Percentiles rank a stretch among this genome's conserved stretches.
These are phyloP conservation scores for Halocaridina rubra DNA, from an alignment of 2,888 invertebrate species.

Conservation along the genomic window DNA sequence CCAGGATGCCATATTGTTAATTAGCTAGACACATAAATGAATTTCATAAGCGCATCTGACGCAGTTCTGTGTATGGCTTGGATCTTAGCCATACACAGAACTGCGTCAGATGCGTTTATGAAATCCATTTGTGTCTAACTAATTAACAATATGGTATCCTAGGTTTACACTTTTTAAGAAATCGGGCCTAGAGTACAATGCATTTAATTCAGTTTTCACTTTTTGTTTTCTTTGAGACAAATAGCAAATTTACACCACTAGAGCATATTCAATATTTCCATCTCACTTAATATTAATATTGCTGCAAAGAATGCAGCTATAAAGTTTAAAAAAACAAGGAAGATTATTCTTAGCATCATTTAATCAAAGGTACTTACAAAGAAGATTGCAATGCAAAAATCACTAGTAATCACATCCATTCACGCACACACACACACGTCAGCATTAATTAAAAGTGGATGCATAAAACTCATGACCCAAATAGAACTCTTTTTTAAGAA, in stretches of 20 bases:
- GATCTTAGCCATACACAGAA: no score
- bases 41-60: no score
- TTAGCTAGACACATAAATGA: no score
- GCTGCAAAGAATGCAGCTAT: no score
- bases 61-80: no score
- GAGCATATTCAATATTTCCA: background rate
- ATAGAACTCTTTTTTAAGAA: slow-evolving; percentile 33
- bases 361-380: slow-evolving; percentile 45
- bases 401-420: slow-evolving; percentile 18
- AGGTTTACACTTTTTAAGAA: no score
- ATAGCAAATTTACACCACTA: background rate
- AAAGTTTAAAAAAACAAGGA: background rate
- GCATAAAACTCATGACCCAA: slow-evolving; percentile 36
- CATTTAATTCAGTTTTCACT: background rate
- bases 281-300: background rate
- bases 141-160: no score
- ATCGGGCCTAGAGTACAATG: no score
- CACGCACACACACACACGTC: slow-evolving; percentile 14
- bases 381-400: slow-evolving; percentile 28
- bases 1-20: no score
- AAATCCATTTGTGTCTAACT: no score
- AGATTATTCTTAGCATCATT: slow-evolving; percentile 22
- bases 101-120: no score
- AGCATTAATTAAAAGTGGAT: slow-evolving; percentile 9
- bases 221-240: background rate